These are phyloP conservation scores for Apostichopus japonicus DNA, from an alignment of 35 echinoderm and acorn worm species.

Conservation along the genomic window DNA sequence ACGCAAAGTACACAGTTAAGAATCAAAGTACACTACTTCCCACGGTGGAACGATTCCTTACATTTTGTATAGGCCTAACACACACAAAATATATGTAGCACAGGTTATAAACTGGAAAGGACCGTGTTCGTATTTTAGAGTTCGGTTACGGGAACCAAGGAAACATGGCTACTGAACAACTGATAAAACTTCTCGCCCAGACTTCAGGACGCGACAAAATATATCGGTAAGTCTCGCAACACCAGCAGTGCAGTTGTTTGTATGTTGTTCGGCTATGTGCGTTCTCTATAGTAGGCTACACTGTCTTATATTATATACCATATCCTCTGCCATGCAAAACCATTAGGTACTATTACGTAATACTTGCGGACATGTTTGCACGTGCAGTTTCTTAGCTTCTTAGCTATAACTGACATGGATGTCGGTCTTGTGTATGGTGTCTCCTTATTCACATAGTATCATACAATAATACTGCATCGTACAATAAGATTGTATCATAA, in stretches of 20 bases:
- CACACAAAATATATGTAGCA: too few relatives aligned
- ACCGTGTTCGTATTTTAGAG: too few relatives aligned
- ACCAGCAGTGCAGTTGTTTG: neutral
- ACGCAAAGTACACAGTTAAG: neutral
- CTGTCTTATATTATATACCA: neutral
- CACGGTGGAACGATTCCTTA: neutral
- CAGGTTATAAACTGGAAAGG: too few relatives aligned
- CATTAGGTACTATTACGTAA: neutral
- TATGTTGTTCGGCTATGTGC: neutral
- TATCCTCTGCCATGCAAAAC: neutral
- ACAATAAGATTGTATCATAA: too few relatives aligned
- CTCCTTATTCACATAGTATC: too few relatives aligned
- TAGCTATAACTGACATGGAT: too few relatives aligned
- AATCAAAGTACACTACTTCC: neutral
- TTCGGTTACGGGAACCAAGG: too few relatives aligned
- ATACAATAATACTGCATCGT: too few relatives aligned
- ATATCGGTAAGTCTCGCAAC: constrained; percentile 48
- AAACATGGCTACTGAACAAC: constrained; percentile 25
- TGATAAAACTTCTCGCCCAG: constrained; percentile 63
- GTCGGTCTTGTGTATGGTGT: too few relatives aligned
- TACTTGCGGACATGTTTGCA: neutral
- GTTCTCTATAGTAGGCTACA: neutral
- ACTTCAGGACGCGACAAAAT: constrained; percentile 76
- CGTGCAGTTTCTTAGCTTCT: too few relatives aligned
- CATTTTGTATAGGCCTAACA: too few relatives aligned